A percentile compares a stretch with the other conserved stretches of the same genome.
Conservation (phyloP, 2,888 invertebrate species). For the Microctonus brassicae region DNA sequence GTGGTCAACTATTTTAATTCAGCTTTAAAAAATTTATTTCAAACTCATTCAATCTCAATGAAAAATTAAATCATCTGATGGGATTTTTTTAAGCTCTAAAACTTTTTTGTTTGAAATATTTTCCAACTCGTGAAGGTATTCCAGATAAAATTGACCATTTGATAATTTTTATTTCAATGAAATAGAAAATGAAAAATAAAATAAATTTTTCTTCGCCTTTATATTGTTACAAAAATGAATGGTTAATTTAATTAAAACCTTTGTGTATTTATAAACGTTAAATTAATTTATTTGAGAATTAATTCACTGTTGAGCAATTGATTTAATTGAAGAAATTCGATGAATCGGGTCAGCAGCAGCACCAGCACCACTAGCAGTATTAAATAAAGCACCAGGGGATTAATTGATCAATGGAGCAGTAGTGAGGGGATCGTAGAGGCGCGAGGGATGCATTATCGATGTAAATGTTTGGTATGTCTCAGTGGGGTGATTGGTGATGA, state of each 20-base stretch:
- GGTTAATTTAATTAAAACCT: not conserved
- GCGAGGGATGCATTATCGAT: slow-evolving; percentile 22
- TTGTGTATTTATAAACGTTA: not conserved
- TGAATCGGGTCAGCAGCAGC: slow-evolving; percentile 1
- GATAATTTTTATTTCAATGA: too few species aligned
- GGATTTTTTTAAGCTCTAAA: too few species aligned
- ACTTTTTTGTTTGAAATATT: too few species aligned
- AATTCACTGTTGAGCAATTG: not conserved
- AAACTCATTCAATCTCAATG: too few species aligned
- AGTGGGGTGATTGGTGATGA: not conserved
- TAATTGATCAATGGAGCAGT: not conserved
- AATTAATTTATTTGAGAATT: not conserved
- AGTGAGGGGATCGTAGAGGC: not conserved
- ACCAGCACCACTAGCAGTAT: not conserved
- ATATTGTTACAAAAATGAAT: not conserved
- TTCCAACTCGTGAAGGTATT: too few species aligned
- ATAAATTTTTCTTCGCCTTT: too few species aligned
- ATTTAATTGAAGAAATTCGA: slow-evolving; percentile 3
- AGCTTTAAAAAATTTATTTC: too few species aligned
- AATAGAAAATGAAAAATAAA: too few species aligned
- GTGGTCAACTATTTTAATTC: too few species aligned
- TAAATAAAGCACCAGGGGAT: not conserved
- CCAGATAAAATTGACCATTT: too few species aligned
- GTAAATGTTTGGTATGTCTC: slow-evolving; percentile 29
- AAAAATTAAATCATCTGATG: too few species aligned